Evolutionary conservation across 2,888 invertebrate species (phyloP).

Genomic region (Ectemnius lituratus): DNA sequence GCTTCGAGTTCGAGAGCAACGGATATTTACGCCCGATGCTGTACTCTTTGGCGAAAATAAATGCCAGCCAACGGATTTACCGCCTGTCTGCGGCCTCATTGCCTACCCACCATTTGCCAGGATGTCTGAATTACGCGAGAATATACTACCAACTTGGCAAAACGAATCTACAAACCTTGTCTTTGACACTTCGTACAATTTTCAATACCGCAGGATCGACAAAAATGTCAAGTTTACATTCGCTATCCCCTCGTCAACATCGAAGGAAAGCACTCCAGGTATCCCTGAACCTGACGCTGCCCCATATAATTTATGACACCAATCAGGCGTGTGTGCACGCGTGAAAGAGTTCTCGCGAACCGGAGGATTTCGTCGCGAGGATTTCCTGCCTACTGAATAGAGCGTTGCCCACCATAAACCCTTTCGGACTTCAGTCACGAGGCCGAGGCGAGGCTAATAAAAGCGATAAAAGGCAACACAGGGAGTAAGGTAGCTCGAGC

Average conservation of each 20-base stretch:
- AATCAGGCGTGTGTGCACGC: conserved; percentile 47
- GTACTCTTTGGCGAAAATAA: conserved; percentile 75
- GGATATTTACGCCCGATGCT: conserved; percentile 75
- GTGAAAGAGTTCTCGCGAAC: conserved; percentile 55
- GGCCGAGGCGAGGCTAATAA: conserved; percentile 51
- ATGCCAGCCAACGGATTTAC: conserved; percentile 72
- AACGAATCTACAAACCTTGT: not conserved
- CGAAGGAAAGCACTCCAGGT: too few species aligned
- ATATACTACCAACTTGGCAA: not conserved
- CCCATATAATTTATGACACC: conserved; percentile 54
- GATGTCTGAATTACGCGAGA: conserved; percentile 43
- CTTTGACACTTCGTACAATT: not conserved
- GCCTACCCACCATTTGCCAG: conserved; percentile 16
- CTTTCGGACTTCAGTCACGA: conserved; percentile 47
- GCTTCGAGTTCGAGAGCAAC: conserved; percentile 24
- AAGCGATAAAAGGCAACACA: conserved; percentile 53
- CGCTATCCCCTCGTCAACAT: too few species aligned
- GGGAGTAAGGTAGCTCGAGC: conserved; percentile 9
- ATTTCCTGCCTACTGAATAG: conserved; percentile 58
- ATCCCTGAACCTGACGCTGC: too few species aligned
- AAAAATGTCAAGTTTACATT: too few species aligned
- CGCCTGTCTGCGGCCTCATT: conserved; percentile 60
- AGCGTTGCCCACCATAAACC: conserved; percentile 55
- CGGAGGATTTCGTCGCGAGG: conserved; percentile 47
- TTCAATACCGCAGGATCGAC: too few species aligned